Evolutionary conservation across 2,888 invertebrate genomes (phyloP).

Genomic region (Emmelina monodactyla): DNA sequence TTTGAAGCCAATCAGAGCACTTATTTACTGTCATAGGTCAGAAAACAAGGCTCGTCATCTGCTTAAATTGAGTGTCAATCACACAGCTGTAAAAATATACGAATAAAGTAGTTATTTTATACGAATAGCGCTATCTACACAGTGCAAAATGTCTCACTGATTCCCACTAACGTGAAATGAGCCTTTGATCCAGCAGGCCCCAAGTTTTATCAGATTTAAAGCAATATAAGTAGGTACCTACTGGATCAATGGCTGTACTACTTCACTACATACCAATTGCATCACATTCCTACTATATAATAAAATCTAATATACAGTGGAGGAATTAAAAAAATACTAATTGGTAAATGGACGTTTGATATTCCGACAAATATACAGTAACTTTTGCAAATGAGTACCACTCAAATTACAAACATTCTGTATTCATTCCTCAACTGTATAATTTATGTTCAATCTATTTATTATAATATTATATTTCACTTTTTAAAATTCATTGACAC

Average conservation of each 20-base stretch:
- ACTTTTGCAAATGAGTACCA: constrained; percentile 17
- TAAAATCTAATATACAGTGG: constrained; percentile 54
- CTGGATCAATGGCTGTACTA: constrained; percentile 15
- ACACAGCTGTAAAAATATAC: constrained; percentile 1
- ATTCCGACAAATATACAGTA: constrained; percentile 21
- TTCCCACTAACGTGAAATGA: constrained; percentile 11
- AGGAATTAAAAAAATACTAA: constrained; percentile 44
- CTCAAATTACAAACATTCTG: constrained; percentile 13
- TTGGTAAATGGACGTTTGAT: constrained; percentile 53
- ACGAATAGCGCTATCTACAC: constrained; percentile 13
- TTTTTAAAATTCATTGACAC: constrained; percentile 35
- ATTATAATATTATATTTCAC: constrained; percentile 19
- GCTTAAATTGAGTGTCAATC: too few species aligned
- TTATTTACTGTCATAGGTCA: too few species aligned
- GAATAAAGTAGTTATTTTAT: too few species aligned
- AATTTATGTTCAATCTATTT: constrained; percentile 17
- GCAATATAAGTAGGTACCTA: constrained; percentile 10
- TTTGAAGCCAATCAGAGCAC: too few species aligned
- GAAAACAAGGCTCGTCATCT: too few species aligned
- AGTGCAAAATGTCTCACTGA: constrained; percentile 30
- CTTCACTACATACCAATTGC: constrained; percentile 28
- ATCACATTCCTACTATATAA: constrained; percentile 32
- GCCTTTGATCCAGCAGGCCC: background rate
- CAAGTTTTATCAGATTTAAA: constrained; percentile 7
- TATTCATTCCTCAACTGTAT: constrained; percentile 43